phyloP scores from a whole-genome alignment of 2,113 vertebrate genomes.

The Ahaetulla prasina region DNA sequence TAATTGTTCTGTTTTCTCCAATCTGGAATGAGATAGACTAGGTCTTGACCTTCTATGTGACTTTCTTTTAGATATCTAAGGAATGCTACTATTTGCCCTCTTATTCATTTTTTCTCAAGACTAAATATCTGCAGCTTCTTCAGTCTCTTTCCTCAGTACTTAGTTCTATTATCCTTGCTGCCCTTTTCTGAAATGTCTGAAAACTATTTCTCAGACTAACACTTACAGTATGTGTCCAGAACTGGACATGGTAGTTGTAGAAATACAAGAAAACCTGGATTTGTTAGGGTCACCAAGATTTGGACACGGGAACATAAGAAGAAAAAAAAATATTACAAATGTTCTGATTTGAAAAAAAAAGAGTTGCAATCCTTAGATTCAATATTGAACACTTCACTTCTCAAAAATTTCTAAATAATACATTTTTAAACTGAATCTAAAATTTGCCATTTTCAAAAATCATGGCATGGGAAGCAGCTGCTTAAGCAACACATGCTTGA shows the following conservation, averaged over 20 bases:
- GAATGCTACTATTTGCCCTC: neutral
- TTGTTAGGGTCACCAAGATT: neutral
- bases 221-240: neutral
- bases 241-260: neutral
- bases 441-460: neutral
- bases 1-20: neutral
- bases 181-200: neutral
- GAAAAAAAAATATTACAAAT: neutral
- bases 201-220: neutral
- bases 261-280: neutral
- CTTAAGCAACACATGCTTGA: neutral
- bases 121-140: neutral
- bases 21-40: neutral
- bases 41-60: neutral
- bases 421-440: neutral
- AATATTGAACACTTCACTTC: conserved; percentile 6
- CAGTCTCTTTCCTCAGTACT: neutral
- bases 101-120: neutral
- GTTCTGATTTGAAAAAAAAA: conserved; percentile 32
- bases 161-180: neutral
- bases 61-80: neutral
- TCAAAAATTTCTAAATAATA: neutral
- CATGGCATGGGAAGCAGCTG: neutral
- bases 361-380: neutral
- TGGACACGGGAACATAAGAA: neutral